Percentiles rank a stretch among this genome's conserved stretches.
These are phyloP conservation scores for Allygus modestus DNA, from an alignment of 2,888 invertebrate genomes.

Conservation along the genomic window DNA sequence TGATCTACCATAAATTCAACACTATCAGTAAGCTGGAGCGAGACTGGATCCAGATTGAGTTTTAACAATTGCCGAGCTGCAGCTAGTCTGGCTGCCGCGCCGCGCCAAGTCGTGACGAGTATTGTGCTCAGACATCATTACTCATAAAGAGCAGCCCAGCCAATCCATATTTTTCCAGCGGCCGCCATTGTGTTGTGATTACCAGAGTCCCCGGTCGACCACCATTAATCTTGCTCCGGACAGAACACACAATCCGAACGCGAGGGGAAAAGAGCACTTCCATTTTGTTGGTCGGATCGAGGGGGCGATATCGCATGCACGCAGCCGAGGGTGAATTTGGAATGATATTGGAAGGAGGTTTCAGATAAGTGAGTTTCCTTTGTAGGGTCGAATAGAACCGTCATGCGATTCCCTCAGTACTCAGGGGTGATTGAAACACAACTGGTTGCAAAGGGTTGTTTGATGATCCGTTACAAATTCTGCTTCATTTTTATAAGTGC, in stretches of 20 bases:
- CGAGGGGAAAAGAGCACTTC: conserved; percentile 57
- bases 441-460: conserved; percentile 47
- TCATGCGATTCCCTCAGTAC: conserved; percentile 32
- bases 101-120: conserved; percentile 63
- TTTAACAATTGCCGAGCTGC: conserved; percentile 52
- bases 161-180: conserved; percentile 65
- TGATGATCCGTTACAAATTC: conserved; percentile 52
- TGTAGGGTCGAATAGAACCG: conserved; percentile 17
- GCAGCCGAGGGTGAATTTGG: conserved; percentile 39
- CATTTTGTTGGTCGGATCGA: conserved; percentile 60
- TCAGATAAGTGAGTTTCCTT: conserved; percentile 55
- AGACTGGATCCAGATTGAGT: conserved; percentile 47
- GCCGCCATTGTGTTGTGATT: conserved; percentile 66
- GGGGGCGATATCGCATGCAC: conserved; percentile 56
- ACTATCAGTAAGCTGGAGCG: background rate
- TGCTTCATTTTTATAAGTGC: conserved; percentile 15
- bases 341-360: conserved; percentile 55
- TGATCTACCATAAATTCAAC: too few species aligned
- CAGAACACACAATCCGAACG: conserved; percentile 38
- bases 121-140: conserved; percentile 65
- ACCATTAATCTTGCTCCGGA: conserved; percentile 64
- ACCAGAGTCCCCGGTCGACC: conserved; percentile 59
- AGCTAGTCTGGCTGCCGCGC: conserved; percentile 27
- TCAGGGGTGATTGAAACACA: conserved; percentile 35
- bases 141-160: conserved; percentile 62